A percentile compares a stretch with the other conserved stretches of the same genome.
These are phyloP conservation scores for Crioceris asparagi DNA, from an alignment of 2,888 invertebrate genomes.

Conservation along the genomic window DNA sequence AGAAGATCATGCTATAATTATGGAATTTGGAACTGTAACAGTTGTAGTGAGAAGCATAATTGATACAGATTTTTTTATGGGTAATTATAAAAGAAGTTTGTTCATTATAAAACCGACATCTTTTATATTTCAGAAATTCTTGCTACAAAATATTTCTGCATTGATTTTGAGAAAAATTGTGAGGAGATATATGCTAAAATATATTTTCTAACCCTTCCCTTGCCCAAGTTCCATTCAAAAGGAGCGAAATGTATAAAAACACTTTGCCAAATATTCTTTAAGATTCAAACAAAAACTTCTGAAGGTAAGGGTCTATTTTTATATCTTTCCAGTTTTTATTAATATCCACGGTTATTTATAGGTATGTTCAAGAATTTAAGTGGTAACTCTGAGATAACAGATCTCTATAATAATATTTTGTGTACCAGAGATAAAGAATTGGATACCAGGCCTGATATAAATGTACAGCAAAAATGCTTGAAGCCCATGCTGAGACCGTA, in stretches of 20 bases:
- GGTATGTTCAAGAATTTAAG: constrained; percentile 7
- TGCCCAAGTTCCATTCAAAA: constrained; percentile 24
- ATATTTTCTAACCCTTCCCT: constrained; percentile 26
- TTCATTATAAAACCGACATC: background rate
- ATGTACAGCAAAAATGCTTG: constrained; percentile 37
- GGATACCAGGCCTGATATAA: constrained; percentile 1
- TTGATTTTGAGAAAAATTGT: constrained; percentile 21
- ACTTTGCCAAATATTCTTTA: constrained; percentile 24
- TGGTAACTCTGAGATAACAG: constrained; percentile 12
- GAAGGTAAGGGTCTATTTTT: constrained; percentile 11
- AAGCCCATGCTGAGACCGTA: constrained; percentile 51
- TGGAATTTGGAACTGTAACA: constrained; percentile 22
- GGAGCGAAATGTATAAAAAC: constrained; percentile 23
- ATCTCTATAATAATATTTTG: constrained; percentile 12
- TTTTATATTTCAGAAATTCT: constrained; percentile 25
- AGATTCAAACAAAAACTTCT: constrained; percentile 13
- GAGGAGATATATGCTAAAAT: constrained; percentile 24
- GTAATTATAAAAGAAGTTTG: constrained; percentile 12
- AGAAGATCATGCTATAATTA: constrained; percentile 15
- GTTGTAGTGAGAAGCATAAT: constrained; percentile 21
- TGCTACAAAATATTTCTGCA: constrained; percentile 25
- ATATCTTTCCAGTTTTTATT: constrained; percentile 3
- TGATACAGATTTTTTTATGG: constrained; percentile 25
- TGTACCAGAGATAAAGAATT: constrained; percentile 3
- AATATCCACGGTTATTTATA: background rate